phyloP scores from a whole-genome alignment of 1,140 invertebrate genomes.

The Pachypsylla venusta region DNA sequence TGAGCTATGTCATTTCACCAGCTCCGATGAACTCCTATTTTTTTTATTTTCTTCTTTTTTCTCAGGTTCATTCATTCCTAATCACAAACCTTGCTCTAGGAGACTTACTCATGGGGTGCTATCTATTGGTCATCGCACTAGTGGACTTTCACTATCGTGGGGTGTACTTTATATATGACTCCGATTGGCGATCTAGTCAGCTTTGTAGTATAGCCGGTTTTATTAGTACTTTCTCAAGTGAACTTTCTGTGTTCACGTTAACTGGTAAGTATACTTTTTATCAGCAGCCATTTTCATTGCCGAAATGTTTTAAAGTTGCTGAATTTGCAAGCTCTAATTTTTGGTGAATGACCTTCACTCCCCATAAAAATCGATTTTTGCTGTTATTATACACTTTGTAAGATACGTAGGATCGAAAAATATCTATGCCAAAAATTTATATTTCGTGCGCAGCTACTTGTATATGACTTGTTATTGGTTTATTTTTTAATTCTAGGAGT shows the following conservation, averaged over 20 bases:
- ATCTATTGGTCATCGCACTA: conserved; percentile 37
- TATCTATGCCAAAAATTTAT: no score
- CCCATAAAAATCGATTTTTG: no score
- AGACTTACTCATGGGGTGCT: conserved; percentile 40
- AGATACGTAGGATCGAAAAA: no score
- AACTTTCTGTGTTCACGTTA: conserved; percentile 38
- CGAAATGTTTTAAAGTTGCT: background rate
- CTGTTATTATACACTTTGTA: no score
- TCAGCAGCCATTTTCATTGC: conserved; percentile 9
- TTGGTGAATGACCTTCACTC: no score
- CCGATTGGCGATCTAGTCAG: conserved; percentile 34
- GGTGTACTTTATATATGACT: conserved; percentile 36
- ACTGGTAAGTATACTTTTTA: conserved; percentile 26
- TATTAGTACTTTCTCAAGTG: conserved; percentile 40
- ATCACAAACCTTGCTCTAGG: conserved; percentile 40
- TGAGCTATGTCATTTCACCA: no score
- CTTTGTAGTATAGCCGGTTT: conserved; percentile 41
- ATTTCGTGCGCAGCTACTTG: no score
- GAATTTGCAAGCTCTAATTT: no score
- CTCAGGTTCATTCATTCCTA: conserved; percentile 38
- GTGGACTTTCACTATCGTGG: conserved; percentile 38
- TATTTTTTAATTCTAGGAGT: no score
- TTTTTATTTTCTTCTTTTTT: conserved; percentile 3
- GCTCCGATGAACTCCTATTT: no score
- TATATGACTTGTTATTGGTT: no score